Evolutionary conservation across 2,797 vertebrate species (phyloP).

Genomic region (Chanos chanos): DNA sequence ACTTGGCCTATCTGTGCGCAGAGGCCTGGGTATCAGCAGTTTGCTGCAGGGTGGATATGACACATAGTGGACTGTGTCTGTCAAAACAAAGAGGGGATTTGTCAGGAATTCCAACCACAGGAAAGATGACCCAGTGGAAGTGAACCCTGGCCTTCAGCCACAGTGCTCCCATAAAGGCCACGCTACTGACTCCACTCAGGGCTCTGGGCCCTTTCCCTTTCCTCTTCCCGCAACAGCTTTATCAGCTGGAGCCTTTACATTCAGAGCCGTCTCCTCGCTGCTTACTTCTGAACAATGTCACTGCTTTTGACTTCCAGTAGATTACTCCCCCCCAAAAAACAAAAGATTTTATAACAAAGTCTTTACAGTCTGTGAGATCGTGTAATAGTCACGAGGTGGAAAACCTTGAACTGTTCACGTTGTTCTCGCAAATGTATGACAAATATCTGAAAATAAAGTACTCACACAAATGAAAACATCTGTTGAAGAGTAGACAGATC

Average conservation of each 20-base stretch:
- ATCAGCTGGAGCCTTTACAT: background rate
- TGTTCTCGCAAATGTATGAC: too few species aligned
- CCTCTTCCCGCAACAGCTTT: constrained; percentile 8
- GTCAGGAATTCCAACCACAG: constrained; percentile 41
- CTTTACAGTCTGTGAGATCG: too few species aligned
- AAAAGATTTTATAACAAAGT: too few species aligned
- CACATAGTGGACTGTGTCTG: constrained; percentile 29
- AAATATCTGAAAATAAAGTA: too few species aligned
- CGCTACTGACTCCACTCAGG: background rate
- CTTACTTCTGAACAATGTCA: background rate
- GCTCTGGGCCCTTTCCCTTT: background rate
- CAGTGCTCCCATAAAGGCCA: constrained; percentile 16
- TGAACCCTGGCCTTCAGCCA: constrained; percentile 21
- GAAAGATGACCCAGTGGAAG: constrained; percentile 27
- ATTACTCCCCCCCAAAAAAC: too few species aligned
- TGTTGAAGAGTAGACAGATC: too few species aligned
- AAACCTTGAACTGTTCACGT: too few species aligned
- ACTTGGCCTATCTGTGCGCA: constrained; percentile 17
- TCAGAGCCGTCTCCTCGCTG: constrained; percentile 22
- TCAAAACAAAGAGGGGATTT: constrained; percentile 44
- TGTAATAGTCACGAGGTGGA: too few species aligned
- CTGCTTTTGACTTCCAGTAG: too few species aligned
- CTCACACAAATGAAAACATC: too few species aligned
- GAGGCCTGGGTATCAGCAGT: constrained; percentile 12
- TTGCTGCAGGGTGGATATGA: constrained; percentile 28